Evolutionary conservation across 2,888 invertebrate species (phyloP).

Genomic region (Heliconius erato): DNA sequence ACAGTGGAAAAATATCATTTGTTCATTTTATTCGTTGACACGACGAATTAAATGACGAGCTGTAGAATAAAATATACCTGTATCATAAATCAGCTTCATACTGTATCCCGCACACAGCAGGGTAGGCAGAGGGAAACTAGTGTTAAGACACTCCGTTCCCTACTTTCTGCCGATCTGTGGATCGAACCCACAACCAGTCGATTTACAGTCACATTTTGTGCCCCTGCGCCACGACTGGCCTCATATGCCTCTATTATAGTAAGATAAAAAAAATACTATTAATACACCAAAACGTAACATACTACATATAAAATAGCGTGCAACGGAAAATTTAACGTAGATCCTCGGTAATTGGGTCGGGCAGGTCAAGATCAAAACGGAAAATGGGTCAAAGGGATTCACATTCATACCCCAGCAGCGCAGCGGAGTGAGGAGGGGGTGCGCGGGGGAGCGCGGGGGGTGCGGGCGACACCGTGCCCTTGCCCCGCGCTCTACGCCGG

Average conservation of each 20-base stretch:
- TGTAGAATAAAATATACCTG: background rate
- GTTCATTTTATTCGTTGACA: background rate
- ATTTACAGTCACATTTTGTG: too few relatives aligned
- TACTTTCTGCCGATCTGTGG: too few relatives aligned
- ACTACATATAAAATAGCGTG: background rate
- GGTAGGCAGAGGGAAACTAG: too few relatives aligned
- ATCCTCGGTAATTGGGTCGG: constrained; percentile 49
- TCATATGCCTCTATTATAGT: background rate
- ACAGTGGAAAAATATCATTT: background rate
- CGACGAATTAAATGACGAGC: background rate
- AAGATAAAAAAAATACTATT: background rate
- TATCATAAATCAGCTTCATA: background rate
- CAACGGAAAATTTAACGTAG: background rate
- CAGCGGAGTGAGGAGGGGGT: constrained; percentile 30
- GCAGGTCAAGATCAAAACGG: constrained; percentile 74
- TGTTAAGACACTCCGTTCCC: too few relatives aligned
- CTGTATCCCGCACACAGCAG: too few relatives aligned
- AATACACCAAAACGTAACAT: background rate
- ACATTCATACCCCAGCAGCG: constrained; percentile 62
- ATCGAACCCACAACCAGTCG: too few relatives aligned
- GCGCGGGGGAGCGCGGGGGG: background rate
- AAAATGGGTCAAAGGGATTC: constrained; percentile 75
- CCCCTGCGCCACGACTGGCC: too few relatives aligned
- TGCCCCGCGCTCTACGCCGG: constrained; percentile 47
- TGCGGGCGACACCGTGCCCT: constrained; percentile 57